Evolutionary conservation across 2,888 invertebrate genomes (phyloP), one percentile per base, ranked within the genome.

Genomic region (Ichneumoninae sp.): DNA sequence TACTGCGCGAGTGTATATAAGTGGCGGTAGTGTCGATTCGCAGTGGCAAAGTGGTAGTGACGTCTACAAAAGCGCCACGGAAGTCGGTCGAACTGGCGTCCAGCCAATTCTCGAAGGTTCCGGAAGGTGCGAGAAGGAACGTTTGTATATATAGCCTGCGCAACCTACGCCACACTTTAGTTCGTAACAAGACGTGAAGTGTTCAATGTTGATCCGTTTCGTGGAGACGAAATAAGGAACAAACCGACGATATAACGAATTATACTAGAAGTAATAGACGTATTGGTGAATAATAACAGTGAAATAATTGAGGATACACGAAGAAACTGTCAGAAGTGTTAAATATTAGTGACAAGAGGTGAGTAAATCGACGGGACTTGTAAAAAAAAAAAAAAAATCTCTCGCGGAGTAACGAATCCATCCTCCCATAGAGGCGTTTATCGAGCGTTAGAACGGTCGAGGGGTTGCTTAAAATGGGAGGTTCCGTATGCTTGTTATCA

Each of bases 101-200:
- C 88, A 88, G 88, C 86, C 89, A 90, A 89, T 94, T 95, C 95
- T 94, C 95, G 96, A 96, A 96, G 94, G 95, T 96, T 96, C 96
- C 95, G 95, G 96, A 96, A 94, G 94, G 95, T 95, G 95, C 95
- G 94, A 93, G 94, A 94, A 91, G 88, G 88, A 89, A 93, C 94
- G 94, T 95, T 95, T 95, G 95, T 95, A 95, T 95, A 95, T 94
- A 87, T 87, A 94, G 94, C 94, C 94, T 94, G 94, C 94, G 93
- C 91, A 93, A 93, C 94, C 94, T 94, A 93, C 93, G 94, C 94
- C 95, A 91, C 90, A 90, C 89, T 92, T 92, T 90, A 93, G 93
- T 93, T 90, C 89, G 89, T 90, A 89, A 90, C 88, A 83, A 91
- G 90, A 90, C 88, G 87, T 86, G 83, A 84, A 57, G 66, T 78